Base-by-base conservation (phyloP, 2,888 invertebrate genomes). In the Tetropium fuscum region DNA sequence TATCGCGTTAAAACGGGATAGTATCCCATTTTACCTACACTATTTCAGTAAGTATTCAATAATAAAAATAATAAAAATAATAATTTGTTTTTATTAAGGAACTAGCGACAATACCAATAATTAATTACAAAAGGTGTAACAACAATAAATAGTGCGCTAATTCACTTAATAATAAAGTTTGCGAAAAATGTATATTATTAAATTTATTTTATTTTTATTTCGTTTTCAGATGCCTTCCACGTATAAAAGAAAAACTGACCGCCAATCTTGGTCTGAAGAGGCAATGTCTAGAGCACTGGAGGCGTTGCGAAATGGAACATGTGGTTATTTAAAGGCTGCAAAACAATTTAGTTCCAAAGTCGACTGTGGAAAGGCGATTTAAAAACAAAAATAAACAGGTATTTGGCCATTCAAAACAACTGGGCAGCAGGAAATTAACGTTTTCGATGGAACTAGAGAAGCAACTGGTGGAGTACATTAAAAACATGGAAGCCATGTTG, bases 341-440 rank as follows among this genome's bases (percentile, higher is more conserved):
- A 41, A 19, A 18, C 8, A 13, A 41, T 20, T 41, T 41, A 20
- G 41, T 41, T 41, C 41, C 41, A 16, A 41, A 41, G 10, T 41
- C 41, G 19, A 19, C 41, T 11, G 18, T 41, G 20, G 41, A 41
- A 41, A 41, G 41, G 18, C 19, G 41, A 16, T 41, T 41, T 41
- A 41, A 41, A 18, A 41, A 41, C 20, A 41, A 41, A 41, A 41
- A 41, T 18, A 41, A 41, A 41, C 18, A 41, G 6, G 41, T 20
- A 8, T n/a, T 16, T 19, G 41, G 20, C 15, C 18, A 41, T 18
- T 11, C 20, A 4, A 41, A 41, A 41, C 15, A 41, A 18, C 41
- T 27, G 27, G 27, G 27, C 8, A 27, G 27, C 10, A 25, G 25
- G n/a, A 25, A n/a, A 8, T 25, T 25, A 25, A 27, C 27, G 27